Conservation (phyloP, 2,888 invertebrate species). For the Ichneumoninae sp. region DNA sequence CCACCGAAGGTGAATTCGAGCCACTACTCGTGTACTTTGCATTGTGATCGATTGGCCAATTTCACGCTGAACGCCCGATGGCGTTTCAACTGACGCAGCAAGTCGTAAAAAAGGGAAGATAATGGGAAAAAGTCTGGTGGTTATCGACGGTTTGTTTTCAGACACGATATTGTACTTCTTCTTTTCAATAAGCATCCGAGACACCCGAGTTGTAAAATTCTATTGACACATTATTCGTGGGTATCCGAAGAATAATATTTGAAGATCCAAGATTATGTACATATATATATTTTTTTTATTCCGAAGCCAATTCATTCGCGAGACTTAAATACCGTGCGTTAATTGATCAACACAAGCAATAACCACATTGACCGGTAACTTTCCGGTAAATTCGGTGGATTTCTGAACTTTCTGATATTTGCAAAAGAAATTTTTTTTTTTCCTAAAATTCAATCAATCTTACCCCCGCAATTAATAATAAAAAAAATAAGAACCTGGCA, state of each 20-base stretch:
- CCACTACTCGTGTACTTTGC: constrained; percentile 22
- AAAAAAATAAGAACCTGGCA: constrained; percentile 23
- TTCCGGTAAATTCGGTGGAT: constrained; percentile 18
- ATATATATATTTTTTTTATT: not conserved
- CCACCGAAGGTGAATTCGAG: not conserved
- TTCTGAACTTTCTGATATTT: constrained; percentile 44
- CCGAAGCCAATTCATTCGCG: constrained; percentile 51
- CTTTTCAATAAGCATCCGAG: not conserved
- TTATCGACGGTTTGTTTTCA: not conserved
- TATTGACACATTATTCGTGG: not conserved
- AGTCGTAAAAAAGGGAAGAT: constrained; percentile 9
- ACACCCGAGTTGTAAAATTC: constrained; percentile 11
- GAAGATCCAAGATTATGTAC: not conserved
- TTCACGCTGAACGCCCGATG: constrained; percentile 29
- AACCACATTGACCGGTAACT: constrained; percentile 33
- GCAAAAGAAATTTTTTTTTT: constrained; percentile 5
- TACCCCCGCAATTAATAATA: constrained; percentile 44
- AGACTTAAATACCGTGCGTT: constrained; percentile 14
- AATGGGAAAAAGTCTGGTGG: constrained; percentile 23
- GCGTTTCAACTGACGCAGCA: not conserved
- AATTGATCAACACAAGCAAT: constrained; percentile 44
- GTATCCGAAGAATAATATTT: not conserved
- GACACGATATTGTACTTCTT: not conserved
- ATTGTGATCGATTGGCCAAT: constrained; percentile 41
- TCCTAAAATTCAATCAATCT: constrained; percentile 14